Evolutionary conservation across 2,113 vertebrate species (phyloP), one percentile per base, ranked within the genome.

Genomic region (Capra hircus): DNA sequence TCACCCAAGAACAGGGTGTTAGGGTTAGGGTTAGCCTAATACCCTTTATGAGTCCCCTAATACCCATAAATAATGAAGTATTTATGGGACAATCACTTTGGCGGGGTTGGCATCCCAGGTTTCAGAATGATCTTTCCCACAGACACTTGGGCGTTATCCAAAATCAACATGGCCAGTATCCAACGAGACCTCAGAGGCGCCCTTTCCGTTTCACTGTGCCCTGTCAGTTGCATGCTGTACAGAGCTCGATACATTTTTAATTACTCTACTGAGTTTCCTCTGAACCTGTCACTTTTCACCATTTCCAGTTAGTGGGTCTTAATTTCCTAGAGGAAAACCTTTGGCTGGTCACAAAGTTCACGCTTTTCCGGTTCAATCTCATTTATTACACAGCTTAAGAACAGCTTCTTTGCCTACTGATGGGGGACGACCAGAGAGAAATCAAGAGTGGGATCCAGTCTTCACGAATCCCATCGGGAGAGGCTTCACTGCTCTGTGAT

Each of bases 191-290:
- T 71, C 48, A 14, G 84, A 71, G 53, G 45, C 3, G 19, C 36
- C 48, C 30, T 85, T 62, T 74, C 48, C 33, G 45, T 95, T 74
- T 48, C 14, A 11, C 89, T 92, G 4, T 7, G 53, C 28, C 93
- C 40, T 74, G 52, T 96, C 94, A 82, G 59, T 14, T 87, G 71
- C 60, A 36, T 74, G 45, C 33, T 95, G 52, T 25, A 57, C 13
- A 50, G 23, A 33, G n/a, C 23, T 60, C 64, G 86, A 96, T 40
- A 17, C 36, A 6, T 83, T 95, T 82, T 91, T 97, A 97, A 97
- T 96, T 96, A 91, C 43, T 55, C 28, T 40, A 33, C 85, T 21
- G 85, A 33, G 50, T 92, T 97, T 98, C 96, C 92, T 93, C 50
- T n/a, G 45, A 98, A 96, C 52, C 74, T 94, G 30, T 88, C 81